Base-by-base conservation (phyloP, 2,888 invertebrate genomes). In the Coelinius sp. region DNA sequence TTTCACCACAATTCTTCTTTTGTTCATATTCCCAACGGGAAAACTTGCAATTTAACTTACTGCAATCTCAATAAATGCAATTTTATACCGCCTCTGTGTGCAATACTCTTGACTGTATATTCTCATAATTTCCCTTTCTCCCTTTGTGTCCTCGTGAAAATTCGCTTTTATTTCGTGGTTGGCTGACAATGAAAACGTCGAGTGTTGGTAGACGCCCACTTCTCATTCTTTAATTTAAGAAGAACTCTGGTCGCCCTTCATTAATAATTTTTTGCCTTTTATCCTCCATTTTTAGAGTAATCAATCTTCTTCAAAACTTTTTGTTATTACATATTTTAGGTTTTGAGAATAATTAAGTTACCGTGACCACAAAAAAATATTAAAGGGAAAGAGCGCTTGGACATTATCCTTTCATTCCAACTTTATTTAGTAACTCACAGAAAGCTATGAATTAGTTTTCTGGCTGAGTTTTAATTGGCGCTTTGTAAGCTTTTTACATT, bases 401-500 rank as follows among this genome's bases (percentile, higher is more conserved):
- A 49, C 49, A 17, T 49, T 20, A 49, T 49, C 49, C 22, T 17
- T 49, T 49, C 49, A 49, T 49, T 49, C 20, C 22, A 49, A 14
- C 2, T 49, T 3, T 49, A 1, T 49, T 20, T 49, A 20, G 10
- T 49, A 22, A 49, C 8, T 20, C 20, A 49, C 49, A 49, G 7
- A 20, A 49, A 8, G 10, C 17, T 69, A 62, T 38, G 31, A 22
- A 20, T 63, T 27, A 2, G 14, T 20, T 49, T 14, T 10, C 1
- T 7, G 17, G 49, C 20, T 49, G 22, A 41, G 20, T 64, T 53
- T 53, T 64, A 64, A 70, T 70, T 64, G 70, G 64, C 14, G 22
- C n/a, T 38, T 70, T 52, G 41, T 41, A 63, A 17, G 10, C 17
- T 64, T 63, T 53, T 46, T 35, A 31, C 38, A n/a, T n/a, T n/a